These are phyloP conservation scores for Pediacus dermestoides DNA, from an alignment of 2,888 invertebrate species.

Conservation along the genomic window DNA sequence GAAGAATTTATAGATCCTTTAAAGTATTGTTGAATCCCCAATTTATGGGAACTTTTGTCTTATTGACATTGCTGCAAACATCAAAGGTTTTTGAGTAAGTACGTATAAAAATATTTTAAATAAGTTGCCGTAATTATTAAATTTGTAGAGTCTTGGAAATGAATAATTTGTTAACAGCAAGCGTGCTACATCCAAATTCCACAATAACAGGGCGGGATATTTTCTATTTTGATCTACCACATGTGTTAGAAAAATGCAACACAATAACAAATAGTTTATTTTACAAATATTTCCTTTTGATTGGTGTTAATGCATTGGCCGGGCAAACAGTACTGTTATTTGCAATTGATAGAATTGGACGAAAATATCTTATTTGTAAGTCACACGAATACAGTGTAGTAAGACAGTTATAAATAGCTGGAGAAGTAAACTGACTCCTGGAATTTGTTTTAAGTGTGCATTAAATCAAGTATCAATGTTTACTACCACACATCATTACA, in stretches of 20 bases:
- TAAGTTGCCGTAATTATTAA: slow-evolving; percentile 3
- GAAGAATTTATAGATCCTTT: slow-evolving; percentile 21
- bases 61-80: slow-evolving; percentile 27
- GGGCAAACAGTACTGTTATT: slow-evolving; percentile 29
- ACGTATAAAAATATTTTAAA: slow-evolving; percentile 8
- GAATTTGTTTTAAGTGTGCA: too few relatives aligned
- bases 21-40: slow-evolving; percentile 26
- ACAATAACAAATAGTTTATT: slow-evolving; percentile 17
- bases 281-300: slow-evolving; percentile 26
- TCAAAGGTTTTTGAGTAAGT: slow-evolving; percentile 31
- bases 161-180: slow-evolving; percentile 21
- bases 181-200: slow-evolving; percentile 2
- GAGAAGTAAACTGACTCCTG: too few relatives aligned
- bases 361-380: slow-evolving; percentile 30
- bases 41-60: slow-evolving; percentile 24
- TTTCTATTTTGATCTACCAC: slow-evolving; percentile 6
- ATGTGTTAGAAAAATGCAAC: not conserved
- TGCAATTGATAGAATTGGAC: slow-evolving; percentile 30
- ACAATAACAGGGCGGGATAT: not conserved
- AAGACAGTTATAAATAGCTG: too few relatives aligned
- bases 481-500: too few relatives aligned
- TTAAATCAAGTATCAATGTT: too few relatives aligned
- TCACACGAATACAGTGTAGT: too few relatives aligned
- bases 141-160: slow-evolving; percentile 20
- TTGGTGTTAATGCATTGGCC: slow-evolving; percentile 26